phyloP scores from a whole-genome alignment of 2,888 invertebrate genomes.

The Fragum sueziense region DNA sequence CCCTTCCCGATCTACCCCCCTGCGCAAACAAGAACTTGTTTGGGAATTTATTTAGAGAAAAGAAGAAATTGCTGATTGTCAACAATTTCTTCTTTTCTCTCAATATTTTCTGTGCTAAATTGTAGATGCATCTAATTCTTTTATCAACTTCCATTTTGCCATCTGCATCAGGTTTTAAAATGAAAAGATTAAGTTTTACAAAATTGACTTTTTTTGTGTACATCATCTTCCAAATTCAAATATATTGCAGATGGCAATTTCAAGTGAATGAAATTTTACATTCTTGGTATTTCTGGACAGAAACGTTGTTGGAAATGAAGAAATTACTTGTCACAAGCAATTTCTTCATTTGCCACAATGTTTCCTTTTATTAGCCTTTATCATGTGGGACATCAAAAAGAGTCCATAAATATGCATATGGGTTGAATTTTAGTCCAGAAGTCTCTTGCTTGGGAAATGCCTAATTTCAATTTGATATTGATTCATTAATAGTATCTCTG shows the following conservation, averaged over 20 bases:
- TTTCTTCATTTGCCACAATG: not conserved
- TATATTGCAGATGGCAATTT: not conserved
- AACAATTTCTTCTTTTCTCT: not conserved
- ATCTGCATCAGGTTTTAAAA: not conserved
- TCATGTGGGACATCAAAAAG: not conserved
- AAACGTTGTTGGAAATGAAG: not conserved
- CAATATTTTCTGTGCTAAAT: not conserved
- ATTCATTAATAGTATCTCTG: not conserved
- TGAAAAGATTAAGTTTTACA: not conserved
- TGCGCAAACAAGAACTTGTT: not conserved
- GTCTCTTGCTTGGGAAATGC: not conserved
- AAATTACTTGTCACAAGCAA: not conserved
- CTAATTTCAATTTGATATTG: not conserved
- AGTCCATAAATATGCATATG: not conserved
- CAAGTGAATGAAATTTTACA: not conserved
- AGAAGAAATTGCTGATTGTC: not conserved
- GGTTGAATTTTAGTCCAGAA: not conserved
- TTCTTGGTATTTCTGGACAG: not conserved
- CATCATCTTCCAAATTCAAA: not conserved
- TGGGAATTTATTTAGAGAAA: not conserved
- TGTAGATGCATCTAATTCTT: not conserved
- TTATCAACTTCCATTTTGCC: not conserved
- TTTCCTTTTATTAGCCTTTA: not conserved
- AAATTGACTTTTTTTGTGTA: not conserved
- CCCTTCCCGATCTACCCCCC: not conserved